Evolutionary conservation across 2,113 vertebrate genomes (phyloP).

Genomic region (Callospermophilus lateralis): DNA sequence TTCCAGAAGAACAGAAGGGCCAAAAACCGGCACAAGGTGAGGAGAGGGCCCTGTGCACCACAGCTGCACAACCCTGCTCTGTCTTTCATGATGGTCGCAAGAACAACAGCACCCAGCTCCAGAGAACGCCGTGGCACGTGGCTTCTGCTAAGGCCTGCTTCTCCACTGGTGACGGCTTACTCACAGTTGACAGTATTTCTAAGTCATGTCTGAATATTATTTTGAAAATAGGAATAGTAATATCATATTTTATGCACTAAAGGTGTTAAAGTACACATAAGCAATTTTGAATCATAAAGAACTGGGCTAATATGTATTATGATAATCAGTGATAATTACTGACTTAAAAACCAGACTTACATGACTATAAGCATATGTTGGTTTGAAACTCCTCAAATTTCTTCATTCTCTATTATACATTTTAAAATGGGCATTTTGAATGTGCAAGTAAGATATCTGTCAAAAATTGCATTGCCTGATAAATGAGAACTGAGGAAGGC

Average conservation of each 20-base stretch:
- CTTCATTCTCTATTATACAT: background rate
- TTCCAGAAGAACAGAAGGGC: background rate
- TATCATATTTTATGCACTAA: background rate
- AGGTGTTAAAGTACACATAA: background rate
- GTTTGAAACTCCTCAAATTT: conserved; percentile 8
- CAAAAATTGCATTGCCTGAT: background rate
- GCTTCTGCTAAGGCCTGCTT: background rate
- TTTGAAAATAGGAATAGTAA: background rate
- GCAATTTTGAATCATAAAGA: background rate
- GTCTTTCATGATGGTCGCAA: background rate
- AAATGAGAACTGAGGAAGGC: background rate
- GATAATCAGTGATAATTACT: conserved; percentile 15
- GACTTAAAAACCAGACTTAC: conserved; percentile 41
- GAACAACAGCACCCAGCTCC: background rate
- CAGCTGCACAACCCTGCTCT: background rate
- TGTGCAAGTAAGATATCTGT: background rate
- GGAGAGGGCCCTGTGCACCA: background rate
- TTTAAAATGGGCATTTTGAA: background rate
- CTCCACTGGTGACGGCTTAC: background rate
- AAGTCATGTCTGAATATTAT: background rate
- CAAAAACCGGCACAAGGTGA: background rate
- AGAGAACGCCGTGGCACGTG: background rate
- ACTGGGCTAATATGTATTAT: background rate
- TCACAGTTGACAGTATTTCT: background rate
- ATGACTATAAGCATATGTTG: background rate